Evolutionary conservation across 2,888 invertebrate genomes (phyloP), one percentile per base, ranked within the genome.

Genomic region (Ormyrus thymus): DNA sequence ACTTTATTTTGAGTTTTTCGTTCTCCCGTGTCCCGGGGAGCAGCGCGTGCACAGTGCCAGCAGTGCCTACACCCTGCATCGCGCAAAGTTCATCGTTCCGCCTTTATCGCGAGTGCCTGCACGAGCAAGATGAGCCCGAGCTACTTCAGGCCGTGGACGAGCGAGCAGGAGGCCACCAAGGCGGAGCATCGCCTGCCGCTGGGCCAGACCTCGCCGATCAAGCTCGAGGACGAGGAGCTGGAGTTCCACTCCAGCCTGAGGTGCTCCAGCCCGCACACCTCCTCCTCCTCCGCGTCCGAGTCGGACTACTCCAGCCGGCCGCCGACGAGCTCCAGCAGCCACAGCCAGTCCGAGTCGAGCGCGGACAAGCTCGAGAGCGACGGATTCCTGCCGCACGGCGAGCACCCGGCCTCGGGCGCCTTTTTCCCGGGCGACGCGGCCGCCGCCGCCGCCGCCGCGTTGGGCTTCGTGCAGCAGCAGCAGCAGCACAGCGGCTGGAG

Each of bases 131-230:
- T 74, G 48, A 82, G 77, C 72, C 0, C 71, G 29, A 29, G 58
- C 0, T 86, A 87, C 70, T 88, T 88, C 56, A 80, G 87, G 10
- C 88, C 88, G 0, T 88, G 88, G 88, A 55, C 45, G 10, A 10
- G 45, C 43, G 82, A 82, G 10, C 78, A 76, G 4, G 72, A 61
- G 5, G 78, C 29, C 29, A 0, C 29, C 29, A 29, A 76, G 51
- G 51, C 68, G 7, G 68, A 62, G 53, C 69, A 79, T 68, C 53
- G 10, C 43, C 66, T 11, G 1, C 7, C 7, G 7, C 55, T 29
- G 29, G 29, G 3, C 29, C 29, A 29, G 3, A 29, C 29, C 29
- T 29, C 29, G 3, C 0, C 29, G 29, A 29, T 29, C 8, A 64
- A 4, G 2, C 29, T 51, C 0, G 72, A 82, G 48, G 55, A 70